Conservation (phyloP, 2,797 vertebrate species). For the Hydrolagus colliei region DNA sequence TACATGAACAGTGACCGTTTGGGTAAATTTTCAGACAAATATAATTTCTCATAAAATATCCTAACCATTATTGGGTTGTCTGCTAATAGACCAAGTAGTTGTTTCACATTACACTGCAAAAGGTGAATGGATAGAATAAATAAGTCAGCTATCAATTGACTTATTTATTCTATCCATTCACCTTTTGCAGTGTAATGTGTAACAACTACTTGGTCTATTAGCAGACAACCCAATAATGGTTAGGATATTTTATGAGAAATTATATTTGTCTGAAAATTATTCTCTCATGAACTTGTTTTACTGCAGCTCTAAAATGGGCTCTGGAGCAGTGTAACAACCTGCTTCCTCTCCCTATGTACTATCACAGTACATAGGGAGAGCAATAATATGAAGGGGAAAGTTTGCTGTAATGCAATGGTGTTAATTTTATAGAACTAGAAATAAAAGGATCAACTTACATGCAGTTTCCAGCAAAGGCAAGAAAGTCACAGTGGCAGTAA, state of each 20-base stretch:
- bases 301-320: neutral
- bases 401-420: neutral
- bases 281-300: neutral
- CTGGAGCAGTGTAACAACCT: neutral
- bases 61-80: too few species aligned
- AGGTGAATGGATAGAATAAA: too few species aligned
- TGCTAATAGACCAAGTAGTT: too few species aligned
- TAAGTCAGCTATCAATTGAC: too few species aligned
- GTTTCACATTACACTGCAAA: too few species aligned
- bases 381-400: neutral
- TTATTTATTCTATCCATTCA: too few species aligned
- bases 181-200: too few species aligned
- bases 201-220: too few species aligned
- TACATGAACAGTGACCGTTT: neutral
- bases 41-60: neutral
- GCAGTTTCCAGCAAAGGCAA: constrained; percentile 82
- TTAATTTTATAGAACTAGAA: neutral
- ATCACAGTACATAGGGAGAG: too few species aligned
- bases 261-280: neutral
- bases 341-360: neutral
- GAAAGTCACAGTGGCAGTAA: constrained; percentile 91
- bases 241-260: too few species aligned
- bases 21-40: neutral
- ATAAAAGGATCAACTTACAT: constrained; percentile 64
- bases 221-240: too few species aligned